phyloP scores from a whole-genome alignment of 2,113 vertebrate species.

The Uria aalge region DNA sequence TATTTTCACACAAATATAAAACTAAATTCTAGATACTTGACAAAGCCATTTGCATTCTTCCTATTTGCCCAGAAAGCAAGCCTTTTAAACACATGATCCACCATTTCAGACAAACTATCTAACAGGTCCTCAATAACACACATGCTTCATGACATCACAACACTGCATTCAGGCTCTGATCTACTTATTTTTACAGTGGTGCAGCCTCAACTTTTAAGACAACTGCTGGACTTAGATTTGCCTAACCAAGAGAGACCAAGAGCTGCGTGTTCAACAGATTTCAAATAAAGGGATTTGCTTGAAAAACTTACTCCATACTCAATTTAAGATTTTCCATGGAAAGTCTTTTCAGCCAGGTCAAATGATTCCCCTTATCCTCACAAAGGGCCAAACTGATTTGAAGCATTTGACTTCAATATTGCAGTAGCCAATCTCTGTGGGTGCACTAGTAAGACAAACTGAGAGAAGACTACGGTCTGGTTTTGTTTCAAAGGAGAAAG shows the following conservation, averaged over 20 bases:
- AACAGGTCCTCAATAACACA: not conserved
- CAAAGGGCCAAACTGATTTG: not conserved
- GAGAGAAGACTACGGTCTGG: not conserved
- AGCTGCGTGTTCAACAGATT: rapidly evolving
- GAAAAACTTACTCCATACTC: not conserved
- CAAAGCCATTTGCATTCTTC: not conserved
- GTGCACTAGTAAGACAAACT: not conserved
- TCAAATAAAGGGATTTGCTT: not conserved
- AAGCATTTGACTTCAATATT: not conserved
- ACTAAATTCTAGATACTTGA: not conserved
- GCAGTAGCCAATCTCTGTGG: not conserved
- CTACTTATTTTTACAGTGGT: not conserved
- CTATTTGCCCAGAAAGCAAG: not conserved
- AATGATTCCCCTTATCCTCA: not conserved
- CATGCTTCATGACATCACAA: not conserved
- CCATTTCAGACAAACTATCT: not conserved
- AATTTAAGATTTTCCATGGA: not conserved
- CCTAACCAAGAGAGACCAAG: not conserved
- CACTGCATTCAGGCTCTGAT: not conserved
- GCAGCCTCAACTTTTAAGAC: not conserved
- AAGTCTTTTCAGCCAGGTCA: not conserved
- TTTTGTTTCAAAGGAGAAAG: not conserved
- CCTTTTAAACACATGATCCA: not conserved
- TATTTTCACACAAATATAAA: not conserved
- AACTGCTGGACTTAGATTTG: not conserved